Base-by-base conservation (phyloP, 2,888 invertebrate species). In the Chymomyza fuscimana region DNA sequence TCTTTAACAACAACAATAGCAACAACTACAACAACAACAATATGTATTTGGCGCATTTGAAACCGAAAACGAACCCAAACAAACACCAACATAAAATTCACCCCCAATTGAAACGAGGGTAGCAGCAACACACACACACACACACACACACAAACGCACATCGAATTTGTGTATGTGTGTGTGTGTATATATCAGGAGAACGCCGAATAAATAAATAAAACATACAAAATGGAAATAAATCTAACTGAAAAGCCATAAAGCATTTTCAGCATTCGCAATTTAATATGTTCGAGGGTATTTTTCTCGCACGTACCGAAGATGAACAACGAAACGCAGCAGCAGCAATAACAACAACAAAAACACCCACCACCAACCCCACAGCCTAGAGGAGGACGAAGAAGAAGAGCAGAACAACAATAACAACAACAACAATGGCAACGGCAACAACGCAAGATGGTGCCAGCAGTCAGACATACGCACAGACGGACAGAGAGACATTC, bases 161-260 rank as follows among this genome's bases (percentile, higher is more conserved):
- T 63, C 50, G 52, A 63, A 70, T 60, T n/a, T 59, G 64, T 65
- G 75, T 51, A 46, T 60, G 63, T 66, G 69, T 72, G 73, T 15
- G 66, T 70, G 67, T 67, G 72, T 79, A 40, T 77, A 80, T 86
- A 86, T 82, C 83, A 86, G 75, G 81, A 82, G 73, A 73, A 79
- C 77, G 81, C 82, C 86, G 78, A 82, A 90, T 88, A 89, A 90
- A 90, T 87, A 90, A 90, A 86, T 88, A 87, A 87, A 89, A 89
- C 89, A 89, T 86, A 89, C 82, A 89, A 84, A 90, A 90, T 90
- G 89, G 88, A 90, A 91, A 91, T 91, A 91, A 91, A 90, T 91
- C 91, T 91, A 90, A 87, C 89, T 84, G 89, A 89, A 88, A 90
- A 90, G 89, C 90, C 89, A 91, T 91, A 91, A 91, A 91, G 91